phyloP scores from a whole-genome alignment of 2,797 vertebrate species.

The Caiman crocodilus region DNA sequence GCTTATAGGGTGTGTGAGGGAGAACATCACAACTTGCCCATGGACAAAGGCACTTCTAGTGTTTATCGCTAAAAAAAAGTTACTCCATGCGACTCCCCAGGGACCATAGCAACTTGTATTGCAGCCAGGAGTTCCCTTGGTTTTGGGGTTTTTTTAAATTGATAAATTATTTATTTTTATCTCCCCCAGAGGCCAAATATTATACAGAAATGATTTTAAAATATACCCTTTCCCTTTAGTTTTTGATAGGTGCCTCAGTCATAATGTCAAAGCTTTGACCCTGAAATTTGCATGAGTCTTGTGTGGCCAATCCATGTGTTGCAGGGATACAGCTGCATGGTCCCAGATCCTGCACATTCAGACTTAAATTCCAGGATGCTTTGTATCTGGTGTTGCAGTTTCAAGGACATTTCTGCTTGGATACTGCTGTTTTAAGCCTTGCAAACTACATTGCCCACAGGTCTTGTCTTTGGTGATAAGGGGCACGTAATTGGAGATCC shows the following conservation, averaged over 20 bases:
- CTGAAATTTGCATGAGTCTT: background rate
- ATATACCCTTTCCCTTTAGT: background rate
- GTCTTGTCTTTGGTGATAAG: background rate
- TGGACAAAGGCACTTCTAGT: background rate
- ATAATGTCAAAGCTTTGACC: background rate
- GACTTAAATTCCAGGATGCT: background rate
- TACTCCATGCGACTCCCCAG: background rate
- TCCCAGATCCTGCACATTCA: background rate
- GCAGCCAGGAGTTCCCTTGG: rapidly evolving
- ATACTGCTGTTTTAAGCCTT: background rate
- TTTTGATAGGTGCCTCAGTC: background rate
- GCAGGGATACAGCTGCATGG: background rate
- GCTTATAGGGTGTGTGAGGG: background rate
- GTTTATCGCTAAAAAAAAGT: background rate
- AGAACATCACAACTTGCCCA: background rate
- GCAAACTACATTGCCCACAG: background rate
- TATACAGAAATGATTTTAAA: background rate
- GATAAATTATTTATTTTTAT: no score
- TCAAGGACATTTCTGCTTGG: background rate
- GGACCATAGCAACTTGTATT: background rate
- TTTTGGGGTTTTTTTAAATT: background rate
- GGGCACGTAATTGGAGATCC: background rate
- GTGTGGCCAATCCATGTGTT: background rate
- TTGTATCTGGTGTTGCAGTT: background rate
- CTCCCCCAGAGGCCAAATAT: background rate